Percentiles rank a stretch among this genome's conserved stretches.
These are phyloP conservation scores for Myotis pilosus DNA, from an alignment of 2,797 vertebrate genomes.

Conservation along the genomic window DNA sequence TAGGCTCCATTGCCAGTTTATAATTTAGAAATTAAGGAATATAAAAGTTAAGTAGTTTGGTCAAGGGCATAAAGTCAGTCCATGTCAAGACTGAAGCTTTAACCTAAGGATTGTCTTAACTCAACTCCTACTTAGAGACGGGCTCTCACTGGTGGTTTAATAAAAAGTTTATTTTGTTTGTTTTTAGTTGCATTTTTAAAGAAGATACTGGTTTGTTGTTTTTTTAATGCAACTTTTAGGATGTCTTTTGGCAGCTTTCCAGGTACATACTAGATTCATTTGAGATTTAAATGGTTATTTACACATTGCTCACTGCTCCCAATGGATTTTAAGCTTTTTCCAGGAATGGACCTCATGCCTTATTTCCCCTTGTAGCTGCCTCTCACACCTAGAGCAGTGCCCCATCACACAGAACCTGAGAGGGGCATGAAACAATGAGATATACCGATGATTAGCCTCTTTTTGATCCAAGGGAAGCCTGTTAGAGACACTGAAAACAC, in stretches of 20 bases:
- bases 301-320: neutral
- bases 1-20: neutral
- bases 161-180: neutral
- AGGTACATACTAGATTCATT: neutral
- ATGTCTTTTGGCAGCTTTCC: neutral
- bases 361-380: neutral
- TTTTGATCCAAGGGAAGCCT: neutral
- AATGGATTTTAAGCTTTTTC: neutral
- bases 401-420: neutral
- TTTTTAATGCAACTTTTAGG: neutral
- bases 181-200: neutral
- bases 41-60: neutral
- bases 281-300: neutral
- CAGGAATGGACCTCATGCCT: neutral
- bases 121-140: neutral
- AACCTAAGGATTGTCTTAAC: neutral
- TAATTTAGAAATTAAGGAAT: slow-evolving; percentile 13
- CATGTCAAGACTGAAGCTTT: neutral
- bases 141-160: neutral
- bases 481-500: neutral
- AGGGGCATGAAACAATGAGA: neutral
- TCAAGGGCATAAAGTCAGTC: neutral
- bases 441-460: neutral
- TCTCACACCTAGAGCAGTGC: neutral
- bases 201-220: neutral